Conservation (phyloP, 2,888 invertebrate species). For the Coenonympha arcania region DNA sequence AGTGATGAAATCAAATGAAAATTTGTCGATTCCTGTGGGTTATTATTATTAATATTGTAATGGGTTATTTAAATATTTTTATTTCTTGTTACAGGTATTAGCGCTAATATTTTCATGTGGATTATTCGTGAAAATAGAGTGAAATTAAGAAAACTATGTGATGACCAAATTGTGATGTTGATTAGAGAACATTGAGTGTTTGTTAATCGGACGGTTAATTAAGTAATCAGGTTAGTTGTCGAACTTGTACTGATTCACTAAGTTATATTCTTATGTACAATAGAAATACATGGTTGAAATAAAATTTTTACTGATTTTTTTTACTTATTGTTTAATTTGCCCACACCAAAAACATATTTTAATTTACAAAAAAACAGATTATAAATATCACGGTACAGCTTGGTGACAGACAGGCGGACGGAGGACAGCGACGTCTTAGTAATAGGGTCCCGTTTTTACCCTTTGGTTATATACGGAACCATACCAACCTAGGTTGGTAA, state of each 20-base stretch:
- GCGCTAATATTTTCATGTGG: slow-evolving; percentile 89
- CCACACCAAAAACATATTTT: neutral
- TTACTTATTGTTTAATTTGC: slow-evolving; percentile 12
- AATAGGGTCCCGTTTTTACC: too few species aligned
- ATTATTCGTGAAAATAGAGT: slow-evolving; percentile 88
- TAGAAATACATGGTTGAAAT: slow-evolving; percentile 30
- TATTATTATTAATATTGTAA: too few species aligned
- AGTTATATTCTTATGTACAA: slow-evolving; percentile 34
- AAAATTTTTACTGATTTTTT: slow-evolving; percentile 27
- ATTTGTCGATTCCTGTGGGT: too few species aligned
- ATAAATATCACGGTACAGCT: too few species aligned
- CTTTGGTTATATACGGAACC: too few species aligned
- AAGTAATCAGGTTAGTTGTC: neutral
- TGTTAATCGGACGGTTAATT: slow-evolving; percentile 19
- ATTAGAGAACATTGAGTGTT: slow-evolving; percentile 20
- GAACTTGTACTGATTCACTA: slow-evolving; percentile 29
- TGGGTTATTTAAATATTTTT: neutral
- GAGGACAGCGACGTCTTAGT: too few species aligned
- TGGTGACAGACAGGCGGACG: too few species aligned
- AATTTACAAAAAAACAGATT: neutral
- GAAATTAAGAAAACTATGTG: slow-evolving; percentile 32
- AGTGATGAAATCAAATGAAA: too few species aligned
- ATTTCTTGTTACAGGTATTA: slow-evolving; percentile 79
- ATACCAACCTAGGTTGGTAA: too few species aligned
- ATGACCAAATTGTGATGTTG: slow-evolving; percentile 16